Conservation (phyloP, 2,888 invertebrate species). For the Drosophila mercatorum region DNA sequence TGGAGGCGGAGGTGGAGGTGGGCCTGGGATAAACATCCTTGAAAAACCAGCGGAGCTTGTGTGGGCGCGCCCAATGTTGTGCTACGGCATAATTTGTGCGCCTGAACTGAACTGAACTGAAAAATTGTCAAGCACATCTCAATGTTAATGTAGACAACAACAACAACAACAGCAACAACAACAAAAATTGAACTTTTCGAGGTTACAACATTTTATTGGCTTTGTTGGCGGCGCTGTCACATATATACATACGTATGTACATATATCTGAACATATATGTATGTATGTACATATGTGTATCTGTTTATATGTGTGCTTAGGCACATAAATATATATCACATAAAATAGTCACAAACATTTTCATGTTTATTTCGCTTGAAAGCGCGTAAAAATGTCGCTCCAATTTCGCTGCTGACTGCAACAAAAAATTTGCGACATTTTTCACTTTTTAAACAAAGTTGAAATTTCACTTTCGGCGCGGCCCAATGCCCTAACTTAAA, state of each 20-base stretch:
- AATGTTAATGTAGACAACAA: slow-evolving; percentile 67
- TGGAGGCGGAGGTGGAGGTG: not conserved
- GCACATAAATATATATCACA: slow-evolving; percentile 45
- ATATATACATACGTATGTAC: not conserved
- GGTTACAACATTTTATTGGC: slow-evolving; percentile 77
- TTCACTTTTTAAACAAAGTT: slow-evolving; percentile 36
- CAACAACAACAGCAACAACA: not conserved
- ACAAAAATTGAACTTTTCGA: slow-evolving; percentile 75
- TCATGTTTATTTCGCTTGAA: slow-evolving; percentile 80
- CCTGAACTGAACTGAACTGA: slow-evolving; percentile 73
- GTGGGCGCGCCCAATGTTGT: slow-evolving; percentile 72
- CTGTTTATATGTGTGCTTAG: not conserved
- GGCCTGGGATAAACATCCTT: slow-evolving; percentile 46
- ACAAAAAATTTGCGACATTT: slow-evolving; percentile 31
- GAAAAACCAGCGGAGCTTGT: slow-evolving; percentile 51
- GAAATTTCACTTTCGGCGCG: slow-evolving; percentile 56
- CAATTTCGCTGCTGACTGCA: slow-evolving; percentile 42
- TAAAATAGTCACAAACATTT: slow-evolving; percentile 70
- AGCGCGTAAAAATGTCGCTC: slow-evolving; percentile 73
- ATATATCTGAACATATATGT: not conserved
- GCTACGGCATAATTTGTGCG: slow-evolving; percentile 78
- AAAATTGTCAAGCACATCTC: slow-evolving; percentile 79
- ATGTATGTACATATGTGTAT: not conserved
- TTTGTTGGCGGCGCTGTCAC: slow-evolving; percentile 45
- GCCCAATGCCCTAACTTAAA: slow-evolving; percentile 5